Evolutionary conservation across 2,888 invertebrate genomes (phyloP).

Genomic region (Brassicogethes aeneus): DNA sequence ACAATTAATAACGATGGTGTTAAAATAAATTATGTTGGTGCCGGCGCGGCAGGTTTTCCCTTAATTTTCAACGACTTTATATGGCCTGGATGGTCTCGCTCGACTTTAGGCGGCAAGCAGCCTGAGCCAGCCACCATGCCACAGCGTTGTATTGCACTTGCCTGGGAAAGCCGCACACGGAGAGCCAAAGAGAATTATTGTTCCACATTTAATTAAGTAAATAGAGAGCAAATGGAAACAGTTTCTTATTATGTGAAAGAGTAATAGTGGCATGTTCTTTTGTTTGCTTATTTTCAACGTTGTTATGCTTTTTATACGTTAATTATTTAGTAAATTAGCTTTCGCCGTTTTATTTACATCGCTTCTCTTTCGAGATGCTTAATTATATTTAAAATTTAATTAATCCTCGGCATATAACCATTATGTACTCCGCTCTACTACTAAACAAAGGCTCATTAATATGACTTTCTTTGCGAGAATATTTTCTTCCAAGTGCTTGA

Average conservation of each 20-base stretch:
- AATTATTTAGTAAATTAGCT: neutral
- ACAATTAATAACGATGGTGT: neutral
- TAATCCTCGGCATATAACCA: neutral
- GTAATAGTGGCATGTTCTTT: conserved; percentile 1
- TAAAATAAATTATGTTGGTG: neutral
- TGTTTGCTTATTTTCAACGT: neutral
- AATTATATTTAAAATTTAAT: conserved; percentile 1
- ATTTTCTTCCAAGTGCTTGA: too few species aligned
- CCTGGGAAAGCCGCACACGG: neutral
- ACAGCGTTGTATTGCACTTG: neutral
- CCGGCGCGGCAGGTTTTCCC: neutral
- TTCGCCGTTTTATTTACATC: neutral
- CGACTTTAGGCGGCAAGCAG: neutral
- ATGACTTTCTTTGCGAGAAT: too few species aligned
- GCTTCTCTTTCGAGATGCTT: neutral
- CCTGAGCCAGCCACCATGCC: too few species aligned
- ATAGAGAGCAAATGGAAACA: conserved; percentile 5
- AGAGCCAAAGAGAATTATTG: conserved; percentile 6
- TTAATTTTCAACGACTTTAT: neutral
- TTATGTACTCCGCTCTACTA: neutral
- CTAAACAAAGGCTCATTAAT: too few species aligned
- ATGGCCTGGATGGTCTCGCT: too few species aligned
- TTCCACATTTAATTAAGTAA: conserved; percentile 8
- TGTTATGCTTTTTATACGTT: neutral
- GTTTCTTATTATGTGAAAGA: conserved; percentile 7